Evolutionary conservation across 2,797 vertebrate genomes (phyloP), one percentile per base, ranked within the genome.

Genomic region (Syngnathus rostellatus): DNA sequence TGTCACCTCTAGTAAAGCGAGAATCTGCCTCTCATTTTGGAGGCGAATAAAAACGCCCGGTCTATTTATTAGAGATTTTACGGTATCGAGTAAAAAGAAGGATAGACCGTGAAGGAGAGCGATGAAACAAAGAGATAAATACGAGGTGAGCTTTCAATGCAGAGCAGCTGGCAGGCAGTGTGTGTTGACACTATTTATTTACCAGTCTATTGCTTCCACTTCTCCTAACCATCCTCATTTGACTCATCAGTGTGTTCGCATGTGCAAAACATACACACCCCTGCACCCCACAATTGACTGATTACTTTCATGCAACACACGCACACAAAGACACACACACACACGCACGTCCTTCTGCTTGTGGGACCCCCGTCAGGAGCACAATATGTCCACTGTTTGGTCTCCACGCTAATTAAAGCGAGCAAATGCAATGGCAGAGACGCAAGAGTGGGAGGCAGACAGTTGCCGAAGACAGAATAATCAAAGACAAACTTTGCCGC

Each of bases 371-470:
- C 19, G 63, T 53, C 69, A 76, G 69, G 70, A 31, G 37, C 71
- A 86, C 85, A 86, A 87, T 83, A 83, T 80, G 77, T 79, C 83
- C 77, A 77, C 73, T 83, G 83, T 86, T 87, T 79, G 76, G 69
- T 75, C 74, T 64, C 62, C 76, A 70, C 69, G 79, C 80, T 86
- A 79, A 86, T 85, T 87, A 84, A 83, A 83, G 73, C 25, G 76
- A 66, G 69, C 83, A 85, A 85, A 87, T 62, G 40, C 60, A 62
- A 45, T 12, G 73, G 75, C 67, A 60, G 65, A 71, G 77, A 69
- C n/a, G 11, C 45, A 7, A 64, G 63, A 75, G 76, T 71, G 58
- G 68, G 68, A 77, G 67, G 75, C 54, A 73, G 69, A 62, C 76
- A 80, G 78, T 81, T 82, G 79, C 79, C 31, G 25, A 57, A 57